Percentiles rank a stretch among this genome's conserved stretches.
These are phyloP conservation scores for Phoenicopterus ruber DNA, from an alignment of 2,113 vertebrate species.

Conservation along the genomic window DNA sequence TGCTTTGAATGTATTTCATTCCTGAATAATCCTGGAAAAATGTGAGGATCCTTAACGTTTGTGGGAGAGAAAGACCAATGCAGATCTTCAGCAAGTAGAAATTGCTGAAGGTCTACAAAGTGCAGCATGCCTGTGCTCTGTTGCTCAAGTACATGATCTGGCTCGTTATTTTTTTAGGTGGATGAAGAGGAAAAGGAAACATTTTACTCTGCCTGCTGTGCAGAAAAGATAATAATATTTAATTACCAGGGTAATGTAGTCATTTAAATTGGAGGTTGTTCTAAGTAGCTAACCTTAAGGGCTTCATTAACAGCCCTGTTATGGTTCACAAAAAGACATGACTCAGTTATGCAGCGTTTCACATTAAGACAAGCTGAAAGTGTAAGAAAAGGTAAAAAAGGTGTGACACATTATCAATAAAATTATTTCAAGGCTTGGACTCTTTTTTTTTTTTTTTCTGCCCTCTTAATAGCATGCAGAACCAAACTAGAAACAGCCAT, in stretches of 20 bases:
- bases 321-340: not conserved
- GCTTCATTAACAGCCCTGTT: not conserved
- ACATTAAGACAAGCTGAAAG: not conserved
- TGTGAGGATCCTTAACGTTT: not conserved
- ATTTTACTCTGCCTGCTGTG: not conserved
- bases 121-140: not conserved
- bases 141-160: not conserved
- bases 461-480: not conserved
- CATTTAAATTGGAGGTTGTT: constrained; percentile 21
- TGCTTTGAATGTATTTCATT: not conserved
- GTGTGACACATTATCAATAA: not conserved
- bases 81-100: not conserved
- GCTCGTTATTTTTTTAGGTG: not conserved
- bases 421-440: not conserved
- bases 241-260: not conserved
- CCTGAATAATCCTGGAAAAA: not conserved
- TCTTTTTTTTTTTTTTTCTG: not conserved
- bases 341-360: not conserved
- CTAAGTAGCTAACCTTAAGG: not conserved
- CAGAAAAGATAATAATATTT: constrained; percentile 3
- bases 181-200: not conserved
- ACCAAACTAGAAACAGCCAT: not conserved
- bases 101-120: not conserved
- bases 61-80: not conserved
- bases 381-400: not conserved